Evolutionary conservation across 2,888 invertebrate genomes (phyloP).

Genomic region (Polydrusus tereticollis): DNA sequence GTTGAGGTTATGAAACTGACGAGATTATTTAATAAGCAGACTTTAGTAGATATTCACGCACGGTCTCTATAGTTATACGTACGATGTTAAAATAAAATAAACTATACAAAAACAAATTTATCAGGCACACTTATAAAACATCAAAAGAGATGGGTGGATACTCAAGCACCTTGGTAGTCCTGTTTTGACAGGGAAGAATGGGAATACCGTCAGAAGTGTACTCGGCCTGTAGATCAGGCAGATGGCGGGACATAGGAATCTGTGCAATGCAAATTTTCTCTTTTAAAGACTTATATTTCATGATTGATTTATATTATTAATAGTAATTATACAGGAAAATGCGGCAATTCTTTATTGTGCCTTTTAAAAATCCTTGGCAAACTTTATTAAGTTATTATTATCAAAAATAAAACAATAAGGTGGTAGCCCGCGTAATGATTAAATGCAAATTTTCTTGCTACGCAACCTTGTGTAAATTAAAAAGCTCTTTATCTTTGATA

Average conservation of each 20-base stretch:
- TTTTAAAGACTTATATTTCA: background rate
- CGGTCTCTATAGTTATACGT: background rate
- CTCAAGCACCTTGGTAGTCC: slow-evolving; percentile 68
- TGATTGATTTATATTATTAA: background rate
- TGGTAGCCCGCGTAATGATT: no score
- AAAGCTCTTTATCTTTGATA: no score
- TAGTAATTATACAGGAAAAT: no score
- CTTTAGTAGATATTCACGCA: background rate
- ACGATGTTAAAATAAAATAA: background rate
- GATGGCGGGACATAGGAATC: slow-evolving; percentile 76
- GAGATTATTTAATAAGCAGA: no score
- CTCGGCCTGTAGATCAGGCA: slow-evolving; percentile 69
- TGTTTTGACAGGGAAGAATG: slow-evolving; percentile 67
- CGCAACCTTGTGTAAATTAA: background rate
- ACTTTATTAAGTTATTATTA: no score
- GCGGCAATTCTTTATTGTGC: no score
- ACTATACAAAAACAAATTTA: slow-evolving; percentile 48
- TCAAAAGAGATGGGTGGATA: slow-evolving; percentile 2
- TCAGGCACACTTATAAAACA: slow-evolving; percentile 52
- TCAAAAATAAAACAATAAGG: no score
- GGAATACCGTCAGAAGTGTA: slow-evolving; percentile 68
- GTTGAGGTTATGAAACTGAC: no score
- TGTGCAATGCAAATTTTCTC: slow-evolving; percentile 60
- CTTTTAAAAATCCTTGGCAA: no score
- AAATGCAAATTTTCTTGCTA: no score